These are phyloP conservation scores for Rhorus exstirpatorius DNA, from an alignment of 2,888 invertebrate species.

Conservation along the genomic window DNA sequence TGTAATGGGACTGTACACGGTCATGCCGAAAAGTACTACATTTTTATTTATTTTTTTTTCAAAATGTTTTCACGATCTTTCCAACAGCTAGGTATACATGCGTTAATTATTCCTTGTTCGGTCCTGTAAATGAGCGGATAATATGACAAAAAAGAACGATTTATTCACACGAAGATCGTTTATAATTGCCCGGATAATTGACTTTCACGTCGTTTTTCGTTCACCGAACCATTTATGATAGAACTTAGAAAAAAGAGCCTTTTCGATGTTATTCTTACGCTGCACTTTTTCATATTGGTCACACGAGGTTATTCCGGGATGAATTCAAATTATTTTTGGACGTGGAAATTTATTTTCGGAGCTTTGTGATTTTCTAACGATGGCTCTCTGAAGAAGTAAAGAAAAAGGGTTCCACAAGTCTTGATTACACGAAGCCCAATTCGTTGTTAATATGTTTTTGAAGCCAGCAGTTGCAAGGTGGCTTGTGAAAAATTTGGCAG, in stretches of 20 bases:
- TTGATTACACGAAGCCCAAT: too few relatives aligned
- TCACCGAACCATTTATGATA: background rate
- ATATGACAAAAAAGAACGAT: background rate
- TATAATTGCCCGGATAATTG: background rate
- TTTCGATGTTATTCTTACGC: background rate
- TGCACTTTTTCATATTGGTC: background rate
- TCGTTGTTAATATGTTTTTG: too few relatives aligned
- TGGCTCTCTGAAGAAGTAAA: too few relatives aligned
- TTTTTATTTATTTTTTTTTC: background rate
- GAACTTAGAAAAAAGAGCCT: background rate
- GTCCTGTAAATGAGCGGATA: background rate
- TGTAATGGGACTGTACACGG: background rate
- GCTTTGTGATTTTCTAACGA: too few relatives aligned
- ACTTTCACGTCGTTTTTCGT: too few relatives aligned
- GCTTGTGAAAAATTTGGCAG: too few relatives aligned
- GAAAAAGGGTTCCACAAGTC: too few relatives aligned
- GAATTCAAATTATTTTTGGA: background rate
- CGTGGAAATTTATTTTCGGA: too few relatives aligned
- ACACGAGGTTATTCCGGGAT: background rate
- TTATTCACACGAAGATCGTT: background rate
- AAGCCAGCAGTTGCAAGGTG: too few relatives aligned
- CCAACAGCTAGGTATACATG: background rate
- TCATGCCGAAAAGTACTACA: slow-evolving; percentile 1
- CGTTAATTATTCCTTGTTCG: background rate
- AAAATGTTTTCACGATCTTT: background rate